A percentile compares a stretch with the other conserved stretches of the same genome.
These are phyloP conservation scores for Dinocampus coccinellae DNA, from an alignment of 2,888 invertebrate genomes.

Conservation along the genomic window DNA sequence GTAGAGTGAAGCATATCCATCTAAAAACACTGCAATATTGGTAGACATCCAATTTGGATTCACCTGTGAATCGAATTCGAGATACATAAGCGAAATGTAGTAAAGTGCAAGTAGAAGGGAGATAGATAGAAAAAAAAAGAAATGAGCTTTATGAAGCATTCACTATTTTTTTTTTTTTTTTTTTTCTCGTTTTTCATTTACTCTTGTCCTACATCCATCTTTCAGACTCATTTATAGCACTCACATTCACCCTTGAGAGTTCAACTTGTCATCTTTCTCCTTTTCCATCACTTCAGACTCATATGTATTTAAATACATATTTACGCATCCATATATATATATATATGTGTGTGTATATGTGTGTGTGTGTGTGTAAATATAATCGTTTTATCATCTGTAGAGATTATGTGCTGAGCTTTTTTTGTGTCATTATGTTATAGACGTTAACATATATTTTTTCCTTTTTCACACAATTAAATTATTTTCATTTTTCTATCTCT, in stretches of 20 bases:
- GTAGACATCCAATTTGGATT: conserved; percentile 47
- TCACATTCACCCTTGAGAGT: neutral
- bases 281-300: neutral
- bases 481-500: neutral
- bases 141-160: neutral
- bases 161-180: conserved; percentile 19
- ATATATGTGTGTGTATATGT: neutral
- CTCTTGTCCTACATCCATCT: conserved; percentile 21
- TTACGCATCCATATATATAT: no score
- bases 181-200: conserved; percentile 27
- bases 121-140: neutral
- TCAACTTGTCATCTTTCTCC: conserved; percentile 22
- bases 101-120: conserved; percentile 25
- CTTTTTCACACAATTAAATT: neutral
- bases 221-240: neutral
- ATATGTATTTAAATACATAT: neutral
- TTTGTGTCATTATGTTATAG: neutral
- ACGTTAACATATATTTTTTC: neutral
- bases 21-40: conserved; percentile 29
- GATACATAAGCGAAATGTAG: conserved; percentile 2
- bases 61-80: conserved; percentile 36
- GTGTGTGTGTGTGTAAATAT: neutral
- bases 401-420: neutral
- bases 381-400: neutral
- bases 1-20: neutral